These are phyloP conservation scores for Marcusenius ussheri DNA, from an alignment of 2,113 vertebrate genomes.

Conservation along the genomic window DNA sequence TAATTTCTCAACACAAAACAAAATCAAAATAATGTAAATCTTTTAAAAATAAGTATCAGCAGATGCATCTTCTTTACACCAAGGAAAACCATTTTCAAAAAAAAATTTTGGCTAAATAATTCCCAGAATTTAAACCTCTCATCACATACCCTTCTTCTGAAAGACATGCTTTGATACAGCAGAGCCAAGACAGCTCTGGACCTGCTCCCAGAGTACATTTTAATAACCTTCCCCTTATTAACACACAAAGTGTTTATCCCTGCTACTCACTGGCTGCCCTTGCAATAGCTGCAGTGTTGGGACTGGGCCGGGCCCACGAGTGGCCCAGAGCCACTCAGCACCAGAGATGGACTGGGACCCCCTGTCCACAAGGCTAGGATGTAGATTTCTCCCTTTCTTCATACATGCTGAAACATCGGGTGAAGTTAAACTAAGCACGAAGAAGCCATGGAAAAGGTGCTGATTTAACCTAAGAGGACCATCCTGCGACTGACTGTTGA, in stretches of 20 bases:
- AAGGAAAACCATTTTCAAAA: neutral
- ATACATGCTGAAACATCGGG: slow-evolving; percentile 34
- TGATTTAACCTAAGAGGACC: slow-evolving; percentile 28
- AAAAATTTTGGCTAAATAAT: neutral
- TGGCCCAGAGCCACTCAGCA: slow-evolving; percentile 2
- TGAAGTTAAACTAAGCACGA: slow-evolving; percentile 23
- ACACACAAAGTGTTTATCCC: slow-evolving; percentile 24
- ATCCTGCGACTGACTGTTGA: slow-evolving; percentile 36
- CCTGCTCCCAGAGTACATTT: slow-evolving; percentile 31
- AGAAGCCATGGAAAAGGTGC: slow-evolving; percentile 1
- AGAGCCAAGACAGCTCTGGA: slow-evolving; percentile 24
- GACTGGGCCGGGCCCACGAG: neutral
- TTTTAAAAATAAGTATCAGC: neutral
- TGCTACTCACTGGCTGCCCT: neutral
- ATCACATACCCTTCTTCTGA: neutral
- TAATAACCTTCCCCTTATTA: slow-evolving; percentile 37
- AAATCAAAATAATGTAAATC: neutral
- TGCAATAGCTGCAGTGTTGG: neutral
- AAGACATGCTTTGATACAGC: neutral
- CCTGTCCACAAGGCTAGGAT: slow-evolving; percentile 27
- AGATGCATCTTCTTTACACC: neutral
- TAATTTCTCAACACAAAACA: neutral
- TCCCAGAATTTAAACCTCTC: neutral
- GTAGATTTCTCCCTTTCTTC: slow-evolving; percentile 44
- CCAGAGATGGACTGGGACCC: slow-evolving; percentile 16